These are phyloP conservation scores for Heliconius sara DNA, from an alignment of 2,888 invertebrate genomes.

Conservation along the genomic window DNA sequence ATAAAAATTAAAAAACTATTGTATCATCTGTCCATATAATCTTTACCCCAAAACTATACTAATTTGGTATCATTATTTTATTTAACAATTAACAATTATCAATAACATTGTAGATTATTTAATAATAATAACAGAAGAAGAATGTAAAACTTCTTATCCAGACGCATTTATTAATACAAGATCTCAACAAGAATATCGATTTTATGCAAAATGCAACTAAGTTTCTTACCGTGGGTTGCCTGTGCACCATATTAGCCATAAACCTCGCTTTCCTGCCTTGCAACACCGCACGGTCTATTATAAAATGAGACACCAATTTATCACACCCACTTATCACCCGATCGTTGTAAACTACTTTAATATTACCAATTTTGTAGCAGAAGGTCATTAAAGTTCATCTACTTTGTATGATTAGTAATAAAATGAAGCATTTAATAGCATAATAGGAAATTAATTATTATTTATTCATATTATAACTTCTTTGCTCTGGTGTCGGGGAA, in stretches of 20 bases:
- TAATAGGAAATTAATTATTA: neutral
- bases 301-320: slow-evolving; percentile 68
- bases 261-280: slow-evolving; percentile 61
- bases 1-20: neutral
- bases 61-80: neutral
- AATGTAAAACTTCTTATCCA: slow-evolving; percentile 22
- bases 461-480: slow-evolving; percentile 22
- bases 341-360: slow-evolving; percentile 47
- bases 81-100: neutral
- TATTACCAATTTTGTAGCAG: slow-evolving; percentile 45
- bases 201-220: slow-evolving; percentile 79
- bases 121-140: neutral
- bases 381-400: slow-evolving; percentile 25
- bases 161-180: slow-evolving; percentile 53
- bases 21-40: neutral
- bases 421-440: neutral
- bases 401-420: slow-evolving; percentile 22
- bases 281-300: slow-evolving; percentile 61
- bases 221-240: slow-evolving; percentile 62
- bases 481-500: too few relatives aligned
- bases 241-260: slow-evolving; percentile 65
- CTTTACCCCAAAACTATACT: neutral
- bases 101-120: neutral
- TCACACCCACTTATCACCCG: slow-evolving; percentile 59
- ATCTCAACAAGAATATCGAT: slow-evolving; percentile 62